Percentiles rank a stretch among this genome's conserved stretches.
phyloP scores from a whole-genome alignment of 2,113 vertebrate species.

The Camelus dromedarius region DNA sequence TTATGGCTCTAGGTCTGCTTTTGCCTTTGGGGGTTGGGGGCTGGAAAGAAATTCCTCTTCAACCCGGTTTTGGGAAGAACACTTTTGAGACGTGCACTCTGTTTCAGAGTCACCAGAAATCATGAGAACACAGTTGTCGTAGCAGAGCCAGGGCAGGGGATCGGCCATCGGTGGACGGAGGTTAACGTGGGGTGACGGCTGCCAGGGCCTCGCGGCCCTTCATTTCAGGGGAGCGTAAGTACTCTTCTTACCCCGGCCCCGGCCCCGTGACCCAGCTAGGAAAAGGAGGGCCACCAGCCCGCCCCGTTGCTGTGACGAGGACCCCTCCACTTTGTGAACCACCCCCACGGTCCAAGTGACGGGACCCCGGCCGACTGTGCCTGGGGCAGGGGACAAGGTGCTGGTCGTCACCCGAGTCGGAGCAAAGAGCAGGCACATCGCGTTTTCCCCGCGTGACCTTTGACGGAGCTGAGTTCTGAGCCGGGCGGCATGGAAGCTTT shows the following conservation, averaged over 20 bases:
- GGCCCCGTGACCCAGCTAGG: slow-evolving; percentile 45
- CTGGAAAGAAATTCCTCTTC: slow-evolving; percentile 42
- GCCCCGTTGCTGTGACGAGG: slow-evolving; percentile 40
- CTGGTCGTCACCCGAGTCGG: background rate
- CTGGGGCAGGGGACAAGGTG: background rate
- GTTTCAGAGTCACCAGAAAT: slow-evolving; percentile 68
- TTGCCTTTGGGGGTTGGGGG: accelerated
- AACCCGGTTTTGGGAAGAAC: slow-evolving; percentile 5
- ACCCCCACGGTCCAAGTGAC: accelerated
- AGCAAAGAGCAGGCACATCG: background rate
- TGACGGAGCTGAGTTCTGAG: background rate
- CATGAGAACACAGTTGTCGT: slow-evolving; percentile 61
- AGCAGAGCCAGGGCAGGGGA: slow-evolving; percentile 23
- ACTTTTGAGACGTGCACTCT: slow-evolving; percentile 51
- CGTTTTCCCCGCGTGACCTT: background rate
- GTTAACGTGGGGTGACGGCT: slow-evolving; percentile 67
- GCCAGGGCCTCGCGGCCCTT: slow-evolving; percentile 74
- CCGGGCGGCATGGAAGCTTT: background rate
- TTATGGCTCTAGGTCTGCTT: background rate
- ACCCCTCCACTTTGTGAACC: background rate
- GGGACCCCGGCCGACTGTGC: background rate
- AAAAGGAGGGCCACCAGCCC: slow-evolving; percentile 45
- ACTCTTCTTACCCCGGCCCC: slow-evolving; percentile 67
- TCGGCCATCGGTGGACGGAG: slow-evolving; percentile 20
- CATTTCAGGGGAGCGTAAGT: slow-evolving; percentile 71